Conservation (phyloP, 1,140 invertebrate genomes). For the Drosophila nannoptera region DNA sequence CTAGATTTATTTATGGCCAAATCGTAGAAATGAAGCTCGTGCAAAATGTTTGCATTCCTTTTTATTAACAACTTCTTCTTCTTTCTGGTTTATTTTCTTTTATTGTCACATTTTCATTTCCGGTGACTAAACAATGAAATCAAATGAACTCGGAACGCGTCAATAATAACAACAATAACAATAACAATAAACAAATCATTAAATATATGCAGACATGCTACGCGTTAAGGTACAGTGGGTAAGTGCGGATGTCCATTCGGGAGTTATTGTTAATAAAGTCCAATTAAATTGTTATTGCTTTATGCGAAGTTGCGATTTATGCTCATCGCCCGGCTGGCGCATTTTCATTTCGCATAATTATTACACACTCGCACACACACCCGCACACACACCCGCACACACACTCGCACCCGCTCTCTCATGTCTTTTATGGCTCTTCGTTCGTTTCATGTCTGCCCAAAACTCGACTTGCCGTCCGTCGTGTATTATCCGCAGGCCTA, state of each 20-base stretch:
- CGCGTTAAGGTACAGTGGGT: constrained; percentile 78
- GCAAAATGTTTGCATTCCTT: no score
- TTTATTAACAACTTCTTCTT: no score
- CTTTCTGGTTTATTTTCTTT: constrained; percentile 12
- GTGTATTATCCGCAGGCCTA: constrained; percentile 61
- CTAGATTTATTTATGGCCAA: no score
- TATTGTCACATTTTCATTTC: constrained; percentile 59
- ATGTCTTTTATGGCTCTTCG: constrained; percentile 54
- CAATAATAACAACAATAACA: constrained; percentile 48
- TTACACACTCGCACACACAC: constrained; percentile 33
- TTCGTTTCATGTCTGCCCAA: constrained; percentile 41
- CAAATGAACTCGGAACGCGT: constrained; percentile 64
- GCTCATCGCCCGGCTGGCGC: constrained; percentile 6
- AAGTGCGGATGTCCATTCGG: constrained; percentile 36
- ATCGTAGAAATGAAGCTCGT: no score
- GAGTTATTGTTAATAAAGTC: constrained; percentile 50
- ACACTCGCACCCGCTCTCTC: no score
- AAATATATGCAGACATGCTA: constrained; percentile 52
- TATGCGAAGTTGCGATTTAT: constrained; percentile 8
- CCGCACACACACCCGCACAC: no score
- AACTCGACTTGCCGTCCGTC: constrained; percentile 4
- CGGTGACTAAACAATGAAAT: constrained; percentile 63
- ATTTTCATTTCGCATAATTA: constrained; percentile 34
- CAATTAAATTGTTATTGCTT: constrained; percentile 22
- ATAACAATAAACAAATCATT: constrained; percentile 47